Conservation (phyloP, 2,888 invertebrate species). For the Ypsolopha sequella region DNA sequence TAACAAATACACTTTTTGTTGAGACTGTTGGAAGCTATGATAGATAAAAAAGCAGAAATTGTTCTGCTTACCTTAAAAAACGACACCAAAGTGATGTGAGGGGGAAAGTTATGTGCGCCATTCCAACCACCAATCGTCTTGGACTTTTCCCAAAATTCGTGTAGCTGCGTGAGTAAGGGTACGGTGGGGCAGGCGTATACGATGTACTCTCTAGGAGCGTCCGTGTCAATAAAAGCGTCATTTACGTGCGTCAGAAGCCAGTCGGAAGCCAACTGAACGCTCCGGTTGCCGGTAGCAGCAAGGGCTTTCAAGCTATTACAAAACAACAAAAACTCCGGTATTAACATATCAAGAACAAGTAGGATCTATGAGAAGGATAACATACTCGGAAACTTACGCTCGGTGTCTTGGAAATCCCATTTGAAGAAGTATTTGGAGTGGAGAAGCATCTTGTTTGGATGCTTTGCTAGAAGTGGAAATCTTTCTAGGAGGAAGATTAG, state of each 20-base stretch:
- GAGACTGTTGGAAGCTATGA: too few relatives aligned
- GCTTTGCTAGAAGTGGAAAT: slow-evolving; percentile 79
- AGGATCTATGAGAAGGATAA: neutral
- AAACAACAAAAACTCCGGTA: neutral
- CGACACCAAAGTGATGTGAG: slow-evolving; percentile 90
- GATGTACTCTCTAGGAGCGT: slow-evolving; percentile 85
- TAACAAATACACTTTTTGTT: too few relatives aligned
- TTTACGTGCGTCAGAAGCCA: slow-evolving; percentile 93
- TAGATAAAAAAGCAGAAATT: neutral
- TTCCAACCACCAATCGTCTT: slow-evolving; percentile 85
- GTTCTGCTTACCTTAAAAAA: slow-evolving; percentile 83
- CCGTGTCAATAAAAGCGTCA: slow-evolving; percentile 83
- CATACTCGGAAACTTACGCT: slow-evolving; percentile 75
- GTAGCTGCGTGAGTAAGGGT: slow-evolving; percentile 76
- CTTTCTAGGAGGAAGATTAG: slow-evolving; percentile 82
- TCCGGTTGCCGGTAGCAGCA: slow-evolving; percentile 89
- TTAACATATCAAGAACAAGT: neutral
- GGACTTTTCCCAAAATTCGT: slow-evolving; percentile 84
- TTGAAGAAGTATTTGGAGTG: slow-evolving; percentile 85
- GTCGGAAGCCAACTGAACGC: slow-evolving; percentile 90
- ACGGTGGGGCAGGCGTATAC: slow-evolving; percentile 90
- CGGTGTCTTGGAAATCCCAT: slow-evolving; percentile 91
- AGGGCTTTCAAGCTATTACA: slow-evolving; percentile 84
- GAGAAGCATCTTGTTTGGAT: slow-evolving; percentile 79
- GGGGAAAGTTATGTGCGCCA: slow-evolving; percentile 90